These are phyloP conservation scores for Diacarnus erythraeanus DNA, from an alignment of 37 sponge, comb jelly and placozoan species.

Conservation along the genomic window DNA sequence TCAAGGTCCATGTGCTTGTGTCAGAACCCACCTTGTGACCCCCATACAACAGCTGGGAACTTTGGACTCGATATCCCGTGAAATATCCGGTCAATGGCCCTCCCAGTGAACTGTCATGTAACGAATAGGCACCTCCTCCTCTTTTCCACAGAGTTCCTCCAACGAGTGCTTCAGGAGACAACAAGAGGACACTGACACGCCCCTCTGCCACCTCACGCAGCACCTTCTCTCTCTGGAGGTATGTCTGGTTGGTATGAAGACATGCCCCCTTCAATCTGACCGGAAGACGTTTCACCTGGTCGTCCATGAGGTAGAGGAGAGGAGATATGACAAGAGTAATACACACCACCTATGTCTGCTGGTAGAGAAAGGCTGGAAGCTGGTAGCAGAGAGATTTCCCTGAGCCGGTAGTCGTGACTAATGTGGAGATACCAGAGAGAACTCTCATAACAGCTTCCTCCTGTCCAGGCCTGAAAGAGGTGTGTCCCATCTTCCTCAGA, in stretches of 20 bases:
- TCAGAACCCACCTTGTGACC: constrained; percentile 73
- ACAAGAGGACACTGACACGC: constrained; percentile 71
- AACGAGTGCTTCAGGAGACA: constrained; percentile 92
- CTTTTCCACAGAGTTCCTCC: constrained; percentile 48
- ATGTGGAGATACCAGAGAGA: constrained; percentile 65
- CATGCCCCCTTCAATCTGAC: constrained; percentile 77
- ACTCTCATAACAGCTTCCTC: constrained; percentile 71
- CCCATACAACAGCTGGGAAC: constrained; percentile 94
- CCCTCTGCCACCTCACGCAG: constrained; percentile 56
- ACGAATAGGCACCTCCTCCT: constrained; percentile 13
- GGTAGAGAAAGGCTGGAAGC: constrained; percentile 90
- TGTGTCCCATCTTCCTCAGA: constrained; percentile 72
- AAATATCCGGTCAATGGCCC: constrained; percentile 87
- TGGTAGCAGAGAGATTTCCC: constrained; percentile 98
- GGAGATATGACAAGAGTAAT: constrained; percentile 90
- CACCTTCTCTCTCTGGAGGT: constrained; percentile 64
- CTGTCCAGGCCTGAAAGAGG: constrained; percentile 82
- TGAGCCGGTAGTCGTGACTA: constrained; percentile 67
- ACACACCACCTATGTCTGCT: constrained; percentile 25
- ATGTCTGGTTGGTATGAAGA: constrained; percentile 81
- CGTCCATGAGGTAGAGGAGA: constrained; percentile 96
- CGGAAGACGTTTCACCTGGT: constrained; percentile 86
- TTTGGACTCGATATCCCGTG: constrained; percentile 93
- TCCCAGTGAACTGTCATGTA: constrained; percentile 65
- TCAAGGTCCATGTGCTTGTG: constrained; percentile 81